phyloP scores from a whole-genome alignment of 2,888 invertebrate genomes.

The Athrips mouffetella region DNA sequence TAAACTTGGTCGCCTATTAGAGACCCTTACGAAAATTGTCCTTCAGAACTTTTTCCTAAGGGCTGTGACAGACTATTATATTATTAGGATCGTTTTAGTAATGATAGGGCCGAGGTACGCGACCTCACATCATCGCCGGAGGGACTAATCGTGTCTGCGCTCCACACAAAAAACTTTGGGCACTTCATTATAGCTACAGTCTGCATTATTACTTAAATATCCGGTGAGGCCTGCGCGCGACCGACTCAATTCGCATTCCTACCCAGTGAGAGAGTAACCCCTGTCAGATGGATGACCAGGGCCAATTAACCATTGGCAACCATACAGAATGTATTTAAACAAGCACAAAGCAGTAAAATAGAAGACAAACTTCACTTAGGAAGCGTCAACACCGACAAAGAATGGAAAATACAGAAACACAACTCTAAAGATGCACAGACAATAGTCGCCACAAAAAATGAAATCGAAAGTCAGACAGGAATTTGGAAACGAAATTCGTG shows the following conservation, averaged over 20 bases:
- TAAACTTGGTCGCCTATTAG: conserved; percentile 64
- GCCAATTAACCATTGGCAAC: conserved; percentile 44
- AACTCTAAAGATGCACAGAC: conserved; percentile 59
- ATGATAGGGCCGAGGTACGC: conserved; percentile 68
- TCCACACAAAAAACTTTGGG: conserved; percentile 59
- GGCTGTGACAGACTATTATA: conserved; percentile 77
- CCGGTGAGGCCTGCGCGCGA: conserved; percentile 15
- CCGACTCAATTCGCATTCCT: conserved; percentile 56
- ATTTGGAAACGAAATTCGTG: conserved; percentile 73
- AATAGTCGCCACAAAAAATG: conserved; percentile 68
- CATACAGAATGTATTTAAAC: conserved; percentile 14
- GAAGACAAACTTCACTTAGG: conserved; percentile 22
- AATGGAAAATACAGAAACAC: conserved; percentile 43
- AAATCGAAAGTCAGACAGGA: conserved; percentile 50
- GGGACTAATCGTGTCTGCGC: conserved; percentile 64
- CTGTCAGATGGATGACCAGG: conserved; percentile 20
- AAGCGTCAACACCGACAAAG: conserved; percentile 43
- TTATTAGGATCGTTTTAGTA: conserved; percentile 75
- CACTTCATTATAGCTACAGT: conserved; percentile 61
- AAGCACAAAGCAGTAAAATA: conserved; percentile 29
- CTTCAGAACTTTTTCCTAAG: conserved; percentile 61
- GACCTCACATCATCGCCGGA: conserved; percentile 63
- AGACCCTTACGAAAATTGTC: conserved; percentile 64
- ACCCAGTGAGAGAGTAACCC: conserved; percentile 39
- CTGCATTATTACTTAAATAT: conserved; percentile 35